Percentiles rank a stretch among this genome's conserved stretches.
Evolutionary conservation across 2,888 invertebrate genomes (phyloP).

Genomic region (Sphaerophoria taeniata): DNA sequence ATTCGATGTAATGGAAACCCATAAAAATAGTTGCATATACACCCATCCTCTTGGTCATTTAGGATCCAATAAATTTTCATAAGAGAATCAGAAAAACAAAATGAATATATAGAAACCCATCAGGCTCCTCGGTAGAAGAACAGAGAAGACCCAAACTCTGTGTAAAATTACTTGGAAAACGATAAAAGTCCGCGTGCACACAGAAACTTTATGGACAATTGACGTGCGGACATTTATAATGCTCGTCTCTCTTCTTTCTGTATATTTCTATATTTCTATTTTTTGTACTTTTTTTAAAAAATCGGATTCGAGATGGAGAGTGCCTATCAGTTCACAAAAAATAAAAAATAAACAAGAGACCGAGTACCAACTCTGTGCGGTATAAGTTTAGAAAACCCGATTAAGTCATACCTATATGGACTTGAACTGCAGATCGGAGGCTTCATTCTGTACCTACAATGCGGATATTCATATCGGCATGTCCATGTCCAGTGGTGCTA

Average conservation of each 20-base stretch:
- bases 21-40: conserved; percentile 72
- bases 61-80: conserved; percentile 74
- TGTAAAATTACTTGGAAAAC: conserved; percentile 73
- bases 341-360: neutral
- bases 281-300: conserved; percentile 10
- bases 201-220: conserved; percentile 72
- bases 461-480: conserved; percentile 15
- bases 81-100: conserved; percentile 51
- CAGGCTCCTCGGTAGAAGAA: too few relatives aligned
- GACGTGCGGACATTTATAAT: conserved; percentile 74
- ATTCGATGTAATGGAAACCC: conserved; percentile 74
- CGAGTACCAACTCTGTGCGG: neutral
- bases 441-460: conserved; percentile 3
- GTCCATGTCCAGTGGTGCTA: neutral
- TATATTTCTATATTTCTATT: neutral
- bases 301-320: conserved; percentile 17
- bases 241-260: conserved; percentile 6
- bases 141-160: conserved; percentile 35
- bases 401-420: conserved; percentile 64
- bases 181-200: conserved; percentile 70
- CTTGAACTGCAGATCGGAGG: neutral
- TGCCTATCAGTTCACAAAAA: conserved; percentile 30
- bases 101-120: conserved; percentile 8
- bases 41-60: conserved; percentile 63
- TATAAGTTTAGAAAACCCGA: conserved; percentile 60